These are phyloP conservation scores for Ciconia maguari DNA, from an alignment of 2,113 vertebrate species.

Conservation along the genomic window DNA sequence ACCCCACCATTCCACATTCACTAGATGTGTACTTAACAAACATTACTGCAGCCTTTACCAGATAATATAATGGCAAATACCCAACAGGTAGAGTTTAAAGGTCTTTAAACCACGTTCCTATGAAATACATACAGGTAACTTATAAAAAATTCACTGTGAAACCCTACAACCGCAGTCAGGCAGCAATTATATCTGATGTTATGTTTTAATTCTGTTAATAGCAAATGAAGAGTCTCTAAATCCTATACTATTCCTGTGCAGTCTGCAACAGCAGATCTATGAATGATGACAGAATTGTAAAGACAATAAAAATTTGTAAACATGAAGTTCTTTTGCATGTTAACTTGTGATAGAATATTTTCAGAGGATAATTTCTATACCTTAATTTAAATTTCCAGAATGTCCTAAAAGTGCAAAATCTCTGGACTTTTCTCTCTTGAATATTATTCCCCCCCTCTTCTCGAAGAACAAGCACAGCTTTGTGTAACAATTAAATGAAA, in stretches of 20 bases:
- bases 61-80: not conserved
- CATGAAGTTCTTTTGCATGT: not conserved
- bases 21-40: not conserved
- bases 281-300: not conserved
- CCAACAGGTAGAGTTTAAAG: not conserved
- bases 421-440: not conserved
- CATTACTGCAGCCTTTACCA: not conserved
- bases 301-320: not conserved
- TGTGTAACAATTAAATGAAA: not conserved
- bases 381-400: not conserved
- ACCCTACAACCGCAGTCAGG: not conserved
- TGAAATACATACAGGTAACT: not conserved
- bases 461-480: not conserved
- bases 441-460: not conserved
- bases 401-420: not conserved
- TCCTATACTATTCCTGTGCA: not conserved
- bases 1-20: rapidly evolving
- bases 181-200: not conserved
- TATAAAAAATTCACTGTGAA: not conserved
- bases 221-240: not conserved
- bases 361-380: not conserved
- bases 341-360: not conserved
- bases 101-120: not conserved
- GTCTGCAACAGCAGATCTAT: not conserved
- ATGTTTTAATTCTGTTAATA: not conserved